Evolutionary conservation across 30 jellyfish, hydroid and myxozoan species (phyloP).

Genomic region (Haliclystus octoradiatus): DNA sequence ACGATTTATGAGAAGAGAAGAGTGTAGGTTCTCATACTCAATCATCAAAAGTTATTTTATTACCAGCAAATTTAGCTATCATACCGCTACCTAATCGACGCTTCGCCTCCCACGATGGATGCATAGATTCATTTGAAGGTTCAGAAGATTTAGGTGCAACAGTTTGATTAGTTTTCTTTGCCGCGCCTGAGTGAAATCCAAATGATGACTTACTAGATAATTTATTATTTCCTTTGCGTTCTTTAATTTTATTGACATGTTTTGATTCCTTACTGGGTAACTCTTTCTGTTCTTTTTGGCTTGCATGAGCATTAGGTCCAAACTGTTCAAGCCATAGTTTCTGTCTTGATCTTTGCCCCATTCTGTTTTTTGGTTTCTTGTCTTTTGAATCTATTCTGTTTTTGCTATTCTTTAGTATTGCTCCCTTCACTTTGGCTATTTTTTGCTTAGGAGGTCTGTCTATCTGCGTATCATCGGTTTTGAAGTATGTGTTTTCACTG

Average conservation of each 20-base stretch:
- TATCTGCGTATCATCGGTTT: background rate
- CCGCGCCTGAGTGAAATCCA: background rate
- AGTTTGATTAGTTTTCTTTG: background rate
- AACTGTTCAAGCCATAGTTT: constrained; percentile 30
- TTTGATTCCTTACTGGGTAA: too few relatives aligned
- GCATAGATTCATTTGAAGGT: background rate
- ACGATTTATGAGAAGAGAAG: too few relatives aligned
- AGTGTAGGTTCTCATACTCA: background rate
- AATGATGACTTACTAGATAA: background rate
- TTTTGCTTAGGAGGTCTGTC: background rate
- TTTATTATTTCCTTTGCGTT: too few relatives aligned
- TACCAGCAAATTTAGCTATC: constrained; percentile 29
- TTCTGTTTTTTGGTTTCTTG: constrained; percentile 18
- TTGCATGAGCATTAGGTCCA: constrained; percentile 35
- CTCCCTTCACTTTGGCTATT: background rate
- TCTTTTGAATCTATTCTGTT: constrained; percentile 1
- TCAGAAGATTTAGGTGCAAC: background rate
- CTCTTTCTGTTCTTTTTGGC: constrained; percentile 2
- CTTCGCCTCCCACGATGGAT: constrained; percentile 70
- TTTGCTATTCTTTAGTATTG: background rate
- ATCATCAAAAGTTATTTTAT: constrained; percentile 44
- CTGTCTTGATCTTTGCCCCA: constrained; percentile 53
- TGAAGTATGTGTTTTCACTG: background rate
- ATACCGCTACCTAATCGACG: constrained; percentile 2
- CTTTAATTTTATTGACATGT: background rate